Conservation (phyloP, 1,140 invertebrate species). For the Drosophila virilis region DNA sequence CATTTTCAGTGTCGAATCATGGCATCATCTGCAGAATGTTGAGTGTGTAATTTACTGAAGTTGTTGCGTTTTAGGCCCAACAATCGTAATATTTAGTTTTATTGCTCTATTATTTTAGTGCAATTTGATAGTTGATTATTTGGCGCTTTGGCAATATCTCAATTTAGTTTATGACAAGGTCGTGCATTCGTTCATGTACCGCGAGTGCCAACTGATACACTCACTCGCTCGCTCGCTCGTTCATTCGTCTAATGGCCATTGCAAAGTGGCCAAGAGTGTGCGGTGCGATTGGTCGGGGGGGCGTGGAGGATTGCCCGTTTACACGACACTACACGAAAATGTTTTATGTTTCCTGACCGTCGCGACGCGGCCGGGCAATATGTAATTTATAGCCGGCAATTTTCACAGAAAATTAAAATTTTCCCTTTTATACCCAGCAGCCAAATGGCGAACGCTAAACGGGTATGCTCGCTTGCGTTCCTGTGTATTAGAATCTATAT, state of each 20-base stretch:
- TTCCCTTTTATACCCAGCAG: slow-evolving; percentile 3
- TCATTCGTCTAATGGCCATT: slow-evolving; percentile 42
- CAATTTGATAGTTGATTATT: slow-evolving; percentile 29
- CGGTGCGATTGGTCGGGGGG: too few species aligned
- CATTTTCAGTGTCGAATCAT: too few species aligned
- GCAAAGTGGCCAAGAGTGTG: neutral
- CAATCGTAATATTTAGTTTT: slow-evolving; percentile 7
- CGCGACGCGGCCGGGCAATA: slow-evolving; percentile 41
- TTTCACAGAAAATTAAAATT: slow-evolving; percentile 66
- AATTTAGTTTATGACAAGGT: slow-evolving; percentile 49
- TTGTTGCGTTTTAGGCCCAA: neutral
- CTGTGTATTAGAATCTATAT: too few species aligned
- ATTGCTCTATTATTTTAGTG: slow-evolving; percentile 7
- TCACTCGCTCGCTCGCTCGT: neutral
- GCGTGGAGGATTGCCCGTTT: slow-evolving; percentile 26
- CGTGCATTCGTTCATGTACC: slow-evolving; percentile 23
- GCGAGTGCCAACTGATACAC: slow-evolving; percentile 5
- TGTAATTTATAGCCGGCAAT: slow-evolving; percentile 64
- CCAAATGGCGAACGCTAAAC: neutral
- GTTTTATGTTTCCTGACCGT: slow-evolving; percentile 51
- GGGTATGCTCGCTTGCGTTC: neutral
- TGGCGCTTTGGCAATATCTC: slow-evolving; percentile 17
- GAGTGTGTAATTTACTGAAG: too few species aligned
- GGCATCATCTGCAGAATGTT: too few species aligned
- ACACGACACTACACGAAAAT: slow-evolving; percentile 59